These are phyloP conservation scores for Cynodonichthys magdalenae DNA, from an alignment of 2,797 vertebrate species.

Conservation along the genomic window DNA sequence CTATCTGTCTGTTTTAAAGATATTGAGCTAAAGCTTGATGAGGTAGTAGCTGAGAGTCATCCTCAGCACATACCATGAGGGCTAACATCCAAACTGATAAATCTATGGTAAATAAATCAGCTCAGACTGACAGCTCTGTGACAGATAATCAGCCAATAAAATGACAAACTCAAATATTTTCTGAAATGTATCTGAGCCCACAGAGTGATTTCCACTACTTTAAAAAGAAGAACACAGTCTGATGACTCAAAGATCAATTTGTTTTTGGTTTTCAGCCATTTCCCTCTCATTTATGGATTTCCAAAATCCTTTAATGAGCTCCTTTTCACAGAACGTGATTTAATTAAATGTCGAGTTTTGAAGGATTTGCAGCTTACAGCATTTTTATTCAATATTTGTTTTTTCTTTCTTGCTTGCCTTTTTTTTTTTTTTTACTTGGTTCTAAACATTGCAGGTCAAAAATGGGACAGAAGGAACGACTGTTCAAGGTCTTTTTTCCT, in stretches of 20 bases:
- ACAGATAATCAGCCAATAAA: no score
- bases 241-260: not conserved
- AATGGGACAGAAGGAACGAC: not conserved
- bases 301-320: not conserved
- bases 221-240: not conserved
- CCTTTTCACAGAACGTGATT: not conserved
- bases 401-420: no score
- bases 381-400: not conserved
- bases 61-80: no score
- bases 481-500: conserved; percentile 8
- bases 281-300: not conserved
- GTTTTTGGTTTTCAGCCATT: not conserved
- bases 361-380: not conserved
- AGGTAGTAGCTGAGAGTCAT: no score
- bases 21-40: no score
- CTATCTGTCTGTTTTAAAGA: not conserved
- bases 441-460: not conserved
- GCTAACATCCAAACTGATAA: no score
- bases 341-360: not conserved
- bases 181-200: not conserved
- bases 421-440: not conserved
- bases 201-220: not conserved
- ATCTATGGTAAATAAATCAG: no score
- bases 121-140: no score
- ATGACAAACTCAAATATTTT: not conserved